Conservation (phyloP, 2,113 vertebrate species). For the Aptenodytes patagonicus region DNA sequence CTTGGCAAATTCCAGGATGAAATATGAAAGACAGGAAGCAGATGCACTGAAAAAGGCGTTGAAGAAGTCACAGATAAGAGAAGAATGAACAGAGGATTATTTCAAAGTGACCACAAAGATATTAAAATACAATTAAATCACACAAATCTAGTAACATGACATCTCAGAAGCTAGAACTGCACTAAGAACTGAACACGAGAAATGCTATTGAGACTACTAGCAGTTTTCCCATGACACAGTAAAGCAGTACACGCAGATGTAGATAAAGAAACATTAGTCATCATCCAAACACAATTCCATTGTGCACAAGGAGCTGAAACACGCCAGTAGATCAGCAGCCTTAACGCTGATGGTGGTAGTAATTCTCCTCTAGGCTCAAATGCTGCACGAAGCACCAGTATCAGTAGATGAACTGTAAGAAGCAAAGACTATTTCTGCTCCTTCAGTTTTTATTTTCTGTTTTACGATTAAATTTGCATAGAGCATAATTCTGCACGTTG, state of each 20-base stretch:
- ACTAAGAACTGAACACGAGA: background rate
- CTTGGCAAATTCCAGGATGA: background rate
- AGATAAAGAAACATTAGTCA: background rate
- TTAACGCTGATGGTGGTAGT: background rate
- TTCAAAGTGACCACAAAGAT: background rate
- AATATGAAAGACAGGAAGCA: background rate
- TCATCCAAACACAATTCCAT: background rate
- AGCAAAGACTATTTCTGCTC: background rate
- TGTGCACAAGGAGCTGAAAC: background rate
- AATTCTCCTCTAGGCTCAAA: background rate
- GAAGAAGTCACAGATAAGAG: background rate
- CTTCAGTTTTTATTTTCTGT: background rate
- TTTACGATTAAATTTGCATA: background rate
- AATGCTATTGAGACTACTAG: background rate
- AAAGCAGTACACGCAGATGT: background rate
- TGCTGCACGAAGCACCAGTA: background rate
- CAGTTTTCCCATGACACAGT: background rate
- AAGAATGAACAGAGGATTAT: background rate
- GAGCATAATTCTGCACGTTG: background rate
- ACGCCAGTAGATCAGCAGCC: background rate
- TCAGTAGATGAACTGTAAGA: background rate
- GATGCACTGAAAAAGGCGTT: background rate
- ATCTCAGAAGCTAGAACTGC: background rate
- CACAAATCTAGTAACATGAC: background rate
- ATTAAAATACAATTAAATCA: background rate